Evolutionary conservation across 1,140 invertebrate genomes (phyloP), one percentile per base, ranked within the genome.

Genomic region (Danaus plexippus): DNA sequence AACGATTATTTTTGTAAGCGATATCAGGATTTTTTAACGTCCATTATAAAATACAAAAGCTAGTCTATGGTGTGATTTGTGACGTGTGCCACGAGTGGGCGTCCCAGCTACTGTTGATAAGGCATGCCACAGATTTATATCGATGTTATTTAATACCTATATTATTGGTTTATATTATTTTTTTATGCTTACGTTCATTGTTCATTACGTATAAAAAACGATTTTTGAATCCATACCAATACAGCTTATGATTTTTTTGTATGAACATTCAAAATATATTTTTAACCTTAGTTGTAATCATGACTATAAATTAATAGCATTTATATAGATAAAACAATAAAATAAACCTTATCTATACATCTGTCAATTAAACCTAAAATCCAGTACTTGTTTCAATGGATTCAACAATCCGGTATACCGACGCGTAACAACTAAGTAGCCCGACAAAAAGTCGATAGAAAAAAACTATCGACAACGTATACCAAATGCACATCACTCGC

Each of bases 1-100:
- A 32, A 32, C 7, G 22, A 32, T 32, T 32, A 32, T 32, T 32
- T 32, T 8, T 6, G 22, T 32, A 32, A 32, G 22, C 22, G 22
- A 32, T 32, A 43, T 63, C 48, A 52, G 61, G 63, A n/a, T 53
- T 32, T 54, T 66, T 77, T 77, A 72, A 79, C 68, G 67, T 69
- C 56, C 55, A 53, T 60, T 67, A 72, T 76, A 73, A 75, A 75
- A 65, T 67, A 62, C 60, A 72, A 68, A 71, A 75, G 63, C 69
- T 58, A 75, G 64, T 73, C 69, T 67, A 69, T 75, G 71, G 65
- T 57, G 69, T 77, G 73, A 81, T 78, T 75, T 76, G 75, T 80
- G 75, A 71, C 61, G 78, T 66, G 61, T 61, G 63, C 64, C 63
- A 63, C 46, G 65, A 50, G 73, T 75, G 64, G 79, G 74, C 71